Evolutionary conservation across 2,113 vertebrate species (phyloP), one percentile per base, ranked within the genome.

Genomic region (Peromyscus californicus): DNA sequence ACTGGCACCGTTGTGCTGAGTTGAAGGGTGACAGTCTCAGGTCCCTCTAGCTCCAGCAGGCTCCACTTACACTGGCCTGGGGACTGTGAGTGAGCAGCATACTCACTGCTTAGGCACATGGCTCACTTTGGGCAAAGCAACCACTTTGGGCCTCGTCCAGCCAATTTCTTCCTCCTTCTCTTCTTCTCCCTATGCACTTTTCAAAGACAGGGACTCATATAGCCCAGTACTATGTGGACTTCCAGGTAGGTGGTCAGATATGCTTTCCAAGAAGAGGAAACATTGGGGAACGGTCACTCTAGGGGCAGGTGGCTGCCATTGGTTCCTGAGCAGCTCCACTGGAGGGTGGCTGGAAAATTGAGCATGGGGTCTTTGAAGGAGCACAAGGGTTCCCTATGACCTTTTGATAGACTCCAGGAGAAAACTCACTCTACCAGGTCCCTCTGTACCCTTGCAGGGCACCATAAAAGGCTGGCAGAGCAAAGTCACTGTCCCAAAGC

Each of bases 51-150:
- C 57, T 84, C 39, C 39, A 45, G 57, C n/a, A 45, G 79, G 82
- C 82, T 65, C 82, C 59, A 10, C 59, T 19, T 45, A 61, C 31
- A 26, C 61, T 67, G 26, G 13, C 42, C 6, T 48, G 39, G 76
- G 82, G 89, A 13, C 97, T 95, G 92, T 48, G 57, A 51, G 51
- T 84, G 95, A 72, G 69, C 15, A 19, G 36, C 48, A 8, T 0
- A 45, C 21, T 54, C 21, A 54, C 94, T 7, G 16, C 59, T 91
- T 19, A 36, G 70, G 75, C 67, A 76, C 85, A 82, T 75, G 65
- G 87, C 63, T 76, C 31, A 29, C 33, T n/a, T 59, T 93, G 65
- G 90, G 76, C 80, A 86, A 96, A 45, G 51, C 51, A 74, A 96
- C 51, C 24, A 54, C 13, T 84, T n/a, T 74, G 42, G 93, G 94